phyloP scores from a whole-genome alignment of 2,797 vertebrate genomes.

The Clarias laeviceps region DNA sequence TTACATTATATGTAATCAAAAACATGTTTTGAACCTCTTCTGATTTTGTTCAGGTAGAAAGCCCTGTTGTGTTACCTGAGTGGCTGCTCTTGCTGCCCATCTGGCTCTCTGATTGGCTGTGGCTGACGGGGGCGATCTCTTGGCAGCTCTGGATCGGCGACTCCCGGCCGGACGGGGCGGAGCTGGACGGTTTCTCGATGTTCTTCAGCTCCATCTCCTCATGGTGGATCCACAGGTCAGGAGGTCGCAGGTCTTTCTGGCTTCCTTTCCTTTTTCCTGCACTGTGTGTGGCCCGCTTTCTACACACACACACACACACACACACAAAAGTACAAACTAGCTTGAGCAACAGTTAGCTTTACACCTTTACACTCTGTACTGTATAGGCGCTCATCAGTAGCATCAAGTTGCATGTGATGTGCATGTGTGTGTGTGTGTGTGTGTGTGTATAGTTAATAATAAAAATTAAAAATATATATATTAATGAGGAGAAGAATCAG shows the following conservation, averaged over 20 bases:
- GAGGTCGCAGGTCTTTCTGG: slow-evolving; percentile 92
- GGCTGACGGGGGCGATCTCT: slow-evolving; percentile 87
- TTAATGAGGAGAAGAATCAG: not conserved
- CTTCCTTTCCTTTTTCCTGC: slow-evolving; percentile 89
- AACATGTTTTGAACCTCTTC: too few species aligned
- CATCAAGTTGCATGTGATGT: not conserved
- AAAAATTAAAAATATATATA: not conserved
- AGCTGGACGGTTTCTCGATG: slow-evolving; percentile 83
- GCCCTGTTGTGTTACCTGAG: slow-evolving; percentile 72
- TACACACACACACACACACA: slow-evolving; percentile 56
- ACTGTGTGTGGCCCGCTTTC: slow-evolving; percentile 89
- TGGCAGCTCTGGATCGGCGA: slow-evolving; percentile 88
- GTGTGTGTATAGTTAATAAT: not conserved
- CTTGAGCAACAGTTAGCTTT: too few species aligned
- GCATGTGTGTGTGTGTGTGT: not conserved
- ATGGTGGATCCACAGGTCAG: slow-evolving; percentile 96
- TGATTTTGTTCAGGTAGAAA: too few species aligned
- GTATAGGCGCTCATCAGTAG: not conserved
- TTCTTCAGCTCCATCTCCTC: slow-evolving; percentile 98
- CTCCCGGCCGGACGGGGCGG: slow-evolving; percentile 77
- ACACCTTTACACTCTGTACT: not conserved
- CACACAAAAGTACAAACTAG: not conserved
- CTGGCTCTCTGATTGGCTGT: slow-evolving; percentile 92
- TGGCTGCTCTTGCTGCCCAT: slow-evolving; percentile 91
- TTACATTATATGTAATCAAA: too few species aligned